Evolutionary conservation across 2,888 invertebrate genomes (phyloP).

Genomic region (Sinotaia quadrata): DNA sequence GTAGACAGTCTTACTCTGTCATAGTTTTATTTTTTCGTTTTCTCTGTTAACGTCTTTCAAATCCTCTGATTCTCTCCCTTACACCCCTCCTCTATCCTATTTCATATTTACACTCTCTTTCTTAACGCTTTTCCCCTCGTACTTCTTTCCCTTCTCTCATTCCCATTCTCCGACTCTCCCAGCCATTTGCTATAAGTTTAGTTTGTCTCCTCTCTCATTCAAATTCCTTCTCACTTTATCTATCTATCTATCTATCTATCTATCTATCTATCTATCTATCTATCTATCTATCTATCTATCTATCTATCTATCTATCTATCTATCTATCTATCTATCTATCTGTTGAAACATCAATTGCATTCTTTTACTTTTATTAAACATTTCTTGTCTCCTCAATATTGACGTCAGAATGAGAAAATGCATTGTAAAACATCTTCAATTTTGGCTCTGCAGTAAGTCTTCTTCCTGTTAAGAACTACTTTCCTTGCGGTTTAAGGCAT

Average conservation of each 20-base stretch:
- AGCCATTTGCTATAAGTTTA: background rate
- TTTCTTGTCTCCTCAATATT: background rate
- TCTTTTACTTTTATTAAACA: background rate
- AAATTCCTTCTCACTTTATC: background rate
- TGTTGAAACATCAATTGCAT: background rate
- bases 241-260: background rate
- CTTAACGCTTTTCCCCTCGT: background rate
- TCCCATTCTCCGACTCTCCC: background rate
- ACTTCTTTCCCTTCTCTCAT: background rate
- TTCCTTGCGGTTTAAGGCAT: too few relatives aligned
- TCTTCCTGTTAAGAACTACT: too few relatives aligned
- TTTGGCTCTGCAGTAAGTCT: too few relatives aligned
- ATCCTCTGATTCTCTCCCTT: background rate
- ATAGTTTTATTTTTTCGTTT: background rate
- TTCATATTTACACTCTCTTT: conserved; percentile 3
- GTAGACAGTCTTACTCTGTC: too few relatives aligned
- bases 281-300: background rate
- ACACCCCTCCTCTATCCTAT: too few relatives aligned
- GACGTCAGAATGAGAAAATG: too few relatives aligned
- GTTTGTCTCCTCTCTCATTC: background rate
- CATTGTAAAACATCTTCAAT: too few relatives aligned
- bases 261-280: background rate
- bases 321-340: background rate
- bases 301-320: background rate
- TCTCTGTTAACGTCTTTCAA: background rate